A percentile compares a stretch with the other conserved stretches of the same genome.
Conservation (phyloP, 2,113 vertebrate species). For the Lamprologus ornatipinnis region DNA sequence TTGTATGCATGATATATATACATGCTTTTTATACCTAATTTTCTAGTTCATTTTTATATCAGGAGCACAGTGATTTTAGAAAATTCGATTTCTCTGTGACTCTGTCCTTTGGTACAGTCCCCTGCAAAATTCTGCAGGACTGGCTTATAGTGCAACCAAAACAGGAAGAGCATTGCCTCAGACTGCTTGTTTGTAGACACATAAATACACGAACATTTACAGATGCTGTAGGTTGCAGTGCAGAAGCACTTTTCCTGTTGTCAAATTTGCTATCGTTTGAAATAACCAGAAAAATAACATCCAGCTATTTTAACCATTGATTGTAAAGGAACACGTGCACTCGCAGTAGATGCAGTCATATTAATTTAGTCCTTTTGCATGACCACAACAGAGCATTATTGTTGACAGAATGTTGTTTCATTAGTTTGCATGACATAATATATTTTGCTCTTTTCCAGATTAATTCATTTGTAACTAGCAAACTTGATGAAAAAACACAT, state of each 20-base stretch:
- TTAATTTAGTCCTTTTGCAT: background rate
- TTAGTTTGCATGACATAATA: background rate
- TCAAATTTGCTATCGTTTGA: background rate
- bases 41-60: background rate
- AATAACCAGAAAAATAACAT: background rate
- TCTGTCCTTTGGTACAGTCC: background rate
- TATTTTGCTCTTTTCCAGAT: background rate
- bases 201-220: background rate
- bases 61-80: background rate
- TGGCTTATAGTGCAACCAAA: constrained; percentile 30
- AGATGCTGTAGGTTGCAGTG: constrained; percentile 4
- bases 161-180: constrained; percentile 48
- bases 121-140: constrained; percentile 43
- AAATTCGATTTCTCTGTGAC: background rate
- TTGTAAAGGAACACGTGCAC: background rate
- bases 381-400: background rate
- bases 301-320: background rate
- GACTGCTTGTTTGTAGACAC: constrained; percentile 29
- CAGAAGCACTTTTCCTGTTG: constrained; percentile 38
- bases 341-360: background rate
- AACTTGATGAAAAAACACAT: background rate
- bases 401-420: background rate
- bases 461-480: background rate
- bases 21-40: background rate
- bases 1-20: background rate